These are phyloP conservation scores for Rhyacophila brunnea DNA, from an alignment of 1,140 invertebrate species.

Conservation along the genomic window DNA sequence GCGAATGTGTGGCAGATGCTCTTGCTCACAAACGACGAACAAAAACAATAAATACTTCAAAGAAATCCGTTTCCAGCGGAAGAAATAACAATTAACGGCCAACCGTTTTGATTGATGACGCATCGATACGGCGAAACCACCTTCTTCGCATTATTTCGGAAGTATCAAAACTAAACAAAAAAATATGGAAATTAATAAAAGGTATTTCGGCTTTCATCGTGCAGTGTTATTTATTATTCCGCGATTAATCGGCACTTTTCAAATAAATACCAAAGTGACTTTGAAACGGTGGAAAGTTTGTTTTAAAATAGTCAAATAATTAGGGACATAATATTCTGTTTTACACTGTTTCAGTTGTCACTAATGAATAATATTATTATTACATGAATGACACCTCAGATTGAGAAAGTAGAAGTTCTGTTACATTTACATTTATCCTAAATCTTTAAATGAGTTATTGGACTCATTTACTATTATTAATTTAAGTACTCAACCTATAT, in stretches of 20 bases:
- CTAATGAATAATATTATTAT: too few species aligned
- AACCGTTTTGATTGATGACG: conserved; percentile 1
- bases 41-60: neutral
- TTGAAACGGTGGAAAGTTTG: too few species aligned
- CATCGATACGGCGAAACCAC: neutral
- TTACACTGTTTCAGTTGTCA: too few species aligned
- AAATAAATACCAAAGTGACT: too few species aligned
- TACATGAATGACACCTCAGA: too few species aligned
- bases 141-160: conserved; percentile 3
- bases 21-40: neutral
- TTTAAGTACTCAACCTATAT: too few species aligned
- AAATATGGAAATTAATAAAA: conserved; percentile 4
- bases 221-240: neutral
- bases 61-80: conserved; percentile 5
- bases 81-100: neutral
- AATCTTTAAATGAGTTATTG: too few species aligned
- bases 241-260: neutral
- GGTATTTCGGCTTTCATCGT: neutral
- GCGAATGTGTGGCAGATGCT: neutral
- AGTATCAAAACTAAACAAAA: neutral
- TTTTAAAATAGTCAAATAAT: too few species aligned
- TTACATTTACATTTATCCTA: too few species aligned
- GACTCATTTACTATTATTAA: too few species aligned
- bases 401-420: too few species aligned
- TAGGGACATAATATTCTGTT: too few species aligned